Base-by-base conservation (phyloP, 2,888 invertebrate species). In the Nyleta sp. region DNA sequence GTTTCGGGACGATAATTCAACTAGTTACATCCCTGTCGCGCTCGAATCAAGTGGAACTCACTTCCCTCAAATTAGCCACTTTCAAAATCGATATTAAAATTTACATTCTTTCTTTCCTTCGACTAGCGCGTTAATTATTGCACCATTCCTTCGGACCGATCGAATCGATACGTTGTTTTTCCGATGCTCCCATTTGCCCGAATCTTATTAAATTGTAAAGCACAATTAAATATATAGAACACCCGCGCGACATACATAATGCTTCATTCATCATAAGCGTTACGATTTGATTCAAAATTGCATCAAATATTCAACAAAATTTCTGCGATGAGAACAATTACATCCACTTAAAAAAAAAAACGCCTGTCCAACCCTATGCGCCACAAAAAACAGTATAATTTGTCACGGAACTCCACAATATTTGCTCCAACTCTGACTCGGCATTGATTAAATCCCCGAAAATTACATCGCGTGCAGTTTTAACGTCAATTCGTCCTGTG, bases 21-120 rank as follows among this genome's bases (percentile, higher is more conserved):
- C 40, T 53, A 15, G 55, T 31, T 53, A 50, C 46, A 55, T 11
- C 22, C 40, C 53, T 59, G 46, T 38, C 8, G 64, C 64, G 64
- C 57, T 53, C 6, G 50, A 50, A 70, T 50, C 70, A 44, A 68
- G 20, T 42, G 57, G 33, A 64, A 70, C 50, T 76, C 64, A 59
- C 64, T 76, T 70, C 57, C 65, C 64, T 76, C 44, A 53, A 65
- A 76, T 70, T 50, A 59, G 44, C 40, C 42, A 52, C 60, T 59
- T 64, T 55, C 38, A 75, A 76, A 76, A 76, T 76, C 76, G 70
- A 76, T 76, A 76, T 70, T 64, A 76, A 70, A 64, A 59, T 55
- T 65, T 70, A 65, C 64, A 62, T 59, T 53, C 64, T 72, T 76
- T 65, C 35, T 70, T 72, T 67, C 44, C 17, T 35, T 68, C 40